Evolutionary conservation across 2,113 vertebrate species (phyloP).

Genomic region (Pomatorhinus ruficollis): DNA sequence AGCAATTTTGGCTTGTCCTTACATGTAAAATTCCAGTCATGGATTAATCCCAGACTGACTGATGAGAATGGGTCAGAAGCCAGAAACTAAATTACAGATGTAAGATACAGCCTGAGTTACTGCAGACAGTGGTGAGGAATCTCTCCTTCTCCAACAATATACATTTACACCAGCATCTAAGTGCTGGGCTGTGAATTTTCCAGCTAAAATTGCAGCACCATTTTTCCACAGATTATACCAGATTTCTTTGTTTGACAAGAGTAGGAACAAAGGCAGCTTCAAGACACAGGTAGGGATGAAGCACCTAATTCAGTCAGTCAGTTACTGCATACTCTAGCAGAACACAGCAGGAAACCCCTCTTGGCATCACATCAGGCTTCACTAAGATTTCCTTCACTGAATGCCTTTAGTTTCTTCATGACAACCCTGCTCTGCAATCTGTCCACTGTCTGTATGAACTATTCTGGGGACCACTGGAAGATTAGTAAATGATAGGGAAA

Average conservation of each 20-base stretch:
- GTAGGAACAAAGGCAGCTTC: not conserved
- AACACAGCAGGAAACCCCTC: not conserved
- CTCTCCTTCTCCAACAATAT: not conserved
- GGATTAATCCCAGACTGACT: not conserved
- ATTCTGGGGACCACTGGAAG: not conserved
- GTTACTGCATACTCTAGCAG: not conserved
- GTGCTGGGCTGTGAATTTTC: not conserved
- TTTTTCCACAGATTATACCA: not conserved
- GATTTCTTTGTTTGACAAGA: not conserved
- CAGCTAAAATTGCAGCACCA: not conserved
- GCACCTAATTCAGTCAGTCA: not conserved
- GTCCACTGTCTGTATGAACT: not conserved
- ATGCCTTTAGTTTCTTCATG: not conserved
- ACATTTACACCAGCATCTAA: not conserved
- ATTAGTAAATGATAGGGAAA: not conserved
- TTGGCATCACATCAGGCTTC: not conserved
- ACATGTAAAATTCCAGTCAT: not conserved
- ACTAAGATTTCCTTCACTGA: not conserved
- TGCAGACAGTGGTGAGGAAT: not conserved
- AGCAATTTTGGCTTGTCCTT: not conserved
- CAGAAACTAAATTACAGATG: not conserved
- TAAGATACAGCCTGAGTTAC: not conserved
- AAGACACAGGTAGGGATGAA: not conserved
- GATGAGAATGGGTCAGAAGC: not conserved
- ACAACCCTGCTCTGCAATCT: not conserved